A percentile compares a stretch with the other conserved stretches of the same genome.
These are phyloP conservation scores for Aplochiton taeniatus DNA, from an alignment of 2,797 vertebrate genomes.

Conservation along the genomic window DNA sequence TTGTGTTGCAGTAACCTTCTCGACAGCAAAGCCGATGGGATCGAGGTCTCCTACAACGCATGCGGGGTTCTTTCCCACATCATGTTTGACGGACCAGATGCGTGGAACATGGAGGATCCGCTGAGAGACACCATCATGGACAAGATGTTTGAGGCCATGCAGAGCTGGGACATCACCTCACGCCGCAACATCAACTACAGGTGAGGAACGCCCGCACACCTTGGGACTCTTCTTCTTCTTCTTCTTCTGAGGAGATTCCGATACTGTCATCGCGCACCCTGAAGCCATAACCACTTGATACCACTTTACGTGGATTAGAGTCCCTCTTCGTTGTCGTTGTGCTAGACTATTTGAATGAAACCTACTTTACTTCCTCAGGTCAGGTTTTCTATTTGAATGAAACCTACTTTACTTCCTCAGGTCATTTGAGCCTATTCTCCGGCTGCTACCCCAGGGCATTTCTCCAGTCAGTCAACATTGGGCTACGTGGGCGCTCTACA, in stretches of 20 bases:
- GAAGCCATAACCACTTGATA: no score
- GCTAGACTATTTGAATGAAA: neutral
- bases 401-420: no score
- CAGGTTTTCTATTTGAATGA: no score
- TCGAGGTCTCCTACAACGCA: conserved; percentile 97
- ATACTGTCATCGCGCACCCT: no score
- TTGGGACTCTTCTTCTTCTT: no score
- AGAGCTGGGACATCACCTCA: conserved; percentile 95
- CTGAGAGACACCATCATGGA: conserved; percentile 85
- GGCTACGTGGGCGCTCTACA: conserved; percentile 98
- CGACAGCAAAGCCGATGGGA: conserved; percentile 96
- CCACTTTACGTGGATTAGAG: no score
- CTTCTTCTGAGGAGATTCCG: no score
- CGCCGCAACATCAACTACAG: conserved; percentile 98
- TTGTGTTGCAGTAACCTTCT: conserved; percentile 82
- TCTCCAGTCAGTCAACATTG: conserved; percentile 97
- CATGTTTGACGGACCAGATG: conserved; percentile 93
- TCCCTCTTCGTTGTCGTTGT: no score
- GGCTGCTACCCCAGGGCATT: conserved; percentile 91
- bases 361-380: neutral
- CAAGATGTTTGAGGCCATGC: conserved; percentile 96
- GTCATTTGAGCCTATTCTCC: conserved; percentile 97
- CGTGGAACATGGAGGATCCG: conserved; percentile 89
- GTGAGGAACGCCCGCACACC: no score
- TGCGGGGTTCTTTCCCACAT: conserved; percentile 98